Evolutionary conservation across 2,113 vertebrate species (phyloP).

Genomic region (Heptranchias perlo): DNA sequence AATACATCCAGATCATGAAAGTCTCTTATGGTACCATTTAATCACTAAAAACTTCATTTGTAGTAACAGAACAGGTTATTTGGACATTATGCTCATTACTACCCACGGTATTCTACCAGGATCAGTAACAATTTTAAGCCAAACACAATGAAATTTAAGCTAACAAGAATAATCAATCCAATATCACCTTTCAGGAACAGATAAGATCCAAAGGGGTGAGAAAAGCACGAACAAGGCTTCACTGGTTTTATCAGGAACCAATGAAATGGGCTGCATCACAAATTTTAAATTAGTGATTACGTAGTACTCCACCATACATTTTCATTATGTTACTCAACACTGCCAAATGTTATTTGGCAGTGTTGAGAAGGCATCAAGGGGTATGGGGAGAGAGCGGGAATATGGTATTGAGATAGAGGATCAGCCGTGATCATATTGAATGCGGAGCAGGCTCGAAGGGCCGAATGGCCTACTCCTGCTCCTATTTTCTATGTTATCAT

Average conservation of each 20-base stretch:
- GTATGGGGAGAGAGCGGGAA: no score
- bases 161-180: background rate
- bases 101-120: background rate
- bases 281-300: background rate
- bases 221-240: background rate
- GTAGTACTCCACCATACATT: background rate
- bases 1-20: background rate
- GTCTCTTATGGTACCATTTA: background rate
- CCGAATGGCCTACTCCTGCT: no score
- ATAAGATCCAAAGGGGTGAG: background rate
- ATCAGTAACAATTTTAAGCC: background rate
- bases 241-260: background rate
- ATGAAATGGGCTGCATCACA: background rate
- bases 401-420: no score
- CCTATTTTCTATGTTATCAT: no score
- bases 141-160: background rate
- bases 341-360: background rate
- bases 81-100: no score
- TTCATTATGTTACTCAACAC: background rate
- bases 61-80: background rate
- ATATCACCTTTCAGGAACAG: background rate
- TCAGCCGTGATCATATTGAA: no score
- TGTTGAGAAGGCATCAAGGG: no score
- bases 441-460: no score
- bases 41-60: background rate